Percentiles rank a stretch among this genome's conserved stretches.
These are phyloP conservation scores for Orestias chungarensis DNA, from an alignment of 2,797 vertebrate genomes.

Conservation along the genomic window DNA sequence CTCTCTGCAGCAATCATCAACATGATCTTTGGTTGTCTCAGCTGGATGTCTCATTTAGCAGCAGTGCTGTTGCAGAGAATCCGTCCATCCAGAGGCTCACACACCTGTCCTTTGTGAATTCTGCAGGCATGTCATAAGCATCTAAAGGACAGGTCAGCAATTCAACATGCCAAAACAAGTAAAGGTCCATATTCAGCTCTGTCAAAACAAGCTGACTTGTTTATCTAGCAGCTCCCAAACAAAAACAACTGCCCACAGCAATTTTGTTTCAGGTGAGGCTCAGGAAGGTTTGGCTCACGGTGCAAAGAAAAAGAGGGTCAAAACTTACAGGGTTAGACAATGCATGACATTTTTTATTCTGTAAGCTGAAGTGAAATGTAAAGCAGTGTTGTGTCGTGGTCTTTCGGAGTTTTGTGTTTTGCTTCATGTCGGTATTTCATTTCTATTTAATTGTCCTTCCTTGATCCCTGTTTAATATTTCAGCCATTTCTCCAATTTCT, in stretches of 20 bases:
- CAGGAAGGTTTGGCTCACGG: slow-evolving; percentile 47
- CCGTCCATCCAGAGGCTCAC: slow-evolving; percentile 38
- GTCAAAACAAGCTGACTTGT: slow-evolving; percentile 74
- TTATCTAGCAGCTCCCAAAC: slow-evolving; percentile 55
- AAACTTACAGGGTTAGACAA: slow-evolving; percentile 48
- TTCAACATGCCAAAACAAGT: slow-evolving; percentile 66
- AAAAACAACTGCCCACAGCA: slow-evolving; percentile 45
- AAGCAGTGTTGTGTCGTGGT: neutral
- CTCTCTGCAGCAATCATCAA: slow-evolving; percentile 51
- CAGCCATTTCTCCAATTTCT: neutral
- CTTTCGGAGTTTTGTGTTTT: neutral
- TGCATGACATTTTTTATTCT: slow-evolving; percentile 16
- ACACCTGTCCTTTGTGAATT: slow-evolving; percentile 61
- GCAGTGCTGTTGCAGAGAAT: slow-evolving; percentile 33
- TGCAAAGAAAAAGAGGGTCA: slow-evolving; percentile 43
- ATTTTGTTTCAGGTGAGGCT: slow-evolving; percentile 65
- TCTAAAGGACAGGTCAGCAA: slow-evolving; percentile 70
- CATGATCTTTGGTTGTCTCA: slow-evolving; percentile 68
- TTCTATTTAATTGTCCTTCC: neutral
- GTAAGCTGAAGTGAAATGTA: neutral
- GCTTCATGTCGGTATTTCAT: neutral
- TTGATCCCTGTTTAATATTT: too few species aligned
- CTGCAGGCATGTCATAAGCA: slow-evolving; percentile 73
- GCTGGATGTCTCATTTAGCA: slow-evolving; percentile 50
- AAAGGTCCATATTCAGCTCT: slow-evolving; percentile 70